phyloP scores from a whole-genome alignment of 2,113 vertebrate species.

The Origma solitaria region DNA sequence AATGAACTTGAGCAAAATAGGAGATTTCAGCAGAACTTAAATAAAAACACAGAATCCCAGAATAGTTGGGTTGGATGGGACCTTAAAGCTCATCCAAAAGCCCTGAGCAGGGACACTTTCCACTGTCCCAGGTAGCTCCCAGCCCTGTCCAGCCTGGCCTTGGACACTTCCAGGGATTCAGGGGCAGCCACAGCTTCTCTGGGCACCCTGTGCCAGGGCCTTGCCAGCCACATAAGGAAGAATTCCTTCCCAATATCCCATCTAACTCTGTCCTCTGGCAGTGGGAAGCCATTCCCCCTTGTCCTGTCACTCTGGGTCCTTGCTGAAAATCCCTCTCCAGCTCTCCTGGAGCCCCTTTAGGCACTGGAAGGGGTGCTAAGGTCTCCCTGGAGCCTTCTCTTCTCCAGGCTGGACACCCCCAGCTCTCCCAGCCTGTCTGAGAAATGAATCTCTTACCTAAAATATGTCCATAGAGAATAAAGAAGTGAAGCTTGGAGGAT shows the following conservation, averaged over 20 bases:
- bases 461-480: background rate
- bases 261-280: background rate
- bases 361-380: background rate
- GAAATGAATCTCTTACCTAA: background rate
- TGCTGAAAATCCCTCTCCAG: background rate
- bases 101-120: background rate
- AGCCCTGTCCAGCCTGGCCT: background rate
- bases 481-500: background rate
- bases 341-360: background rate
- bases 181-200: background rate
- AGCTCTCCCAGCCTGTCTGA: background rate
- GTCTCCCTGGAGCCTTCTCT: background rate
- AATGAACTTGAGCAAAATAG: fast-evolving
- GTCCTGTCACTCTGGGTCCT: background rate
- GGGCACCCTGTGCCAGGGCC: background rate
- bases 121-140: background rate
- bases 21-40: background rate
- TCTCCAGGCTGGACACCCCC: background rate
- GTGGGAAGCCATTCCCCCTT: background rate
- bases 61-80: background rate
- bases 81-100: background rate
- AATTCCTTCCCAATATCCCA: background rate
- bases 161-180: background rate
- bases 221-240: fast-evolving
- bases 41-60: background rate